phyloP scores from a whole-genome alignment of 2,888 invertebrate species.

The Calliphora vomitoria region DNA sequence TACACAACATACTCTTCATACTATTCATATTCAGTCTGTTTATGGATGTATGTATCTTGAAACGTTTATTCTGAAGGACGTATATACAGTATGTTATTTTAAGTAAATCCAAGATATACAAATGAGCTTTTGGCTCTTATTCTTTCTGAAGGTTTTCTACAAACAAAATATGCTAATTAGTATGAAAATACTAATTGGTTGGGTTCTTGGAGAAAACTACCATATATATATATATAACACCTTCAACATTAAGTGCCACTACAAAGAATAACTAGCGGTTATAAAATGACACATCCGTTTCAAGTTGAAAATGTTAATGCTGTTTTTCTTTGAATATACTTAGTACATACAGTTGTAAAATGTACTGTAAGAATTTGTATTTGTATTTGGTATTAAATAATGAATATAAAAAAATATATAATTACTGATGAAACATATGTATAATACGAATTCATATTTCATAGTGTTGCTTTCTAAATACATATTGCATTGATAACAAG shows the following conservation, averaged over 20 bases:
- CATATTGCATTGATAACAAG: too few species aligned
- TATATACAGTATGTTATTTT: constrained; percentile 26
- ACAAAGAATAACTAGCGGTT: constrained; percentile 53
- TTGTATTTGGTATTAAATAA: too few species aligned
- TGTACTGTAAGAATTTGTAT: too few species aligned
- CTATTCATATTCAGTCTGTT: neutral
- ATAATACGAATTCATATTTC: too few species aligned
- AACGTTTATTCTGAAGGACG: constrained; percentile 34
- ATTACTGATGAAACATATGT: too few species aligned
- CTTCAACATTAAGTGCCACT: constrained; percentile 59
- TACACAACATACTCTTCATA: constrained; percentile 1
- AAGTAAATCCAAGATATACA: constrained; percentile 34
- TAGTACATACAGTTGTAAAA: neutral
- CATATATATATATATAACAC: constrained; percentile 40
- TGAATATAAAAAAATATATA: too few species aligned
- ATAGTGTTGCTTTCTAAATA: too few species aligned
- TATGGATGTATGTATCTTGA: neutral
- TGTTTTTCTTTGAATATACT: neutral
- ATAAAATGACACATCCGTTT: constrained; percentile 65
- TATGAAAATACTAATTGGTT: constrained; percentile 69
- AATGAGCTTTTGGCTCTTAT: constrained; percentile 18
- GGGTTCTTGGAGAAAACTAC: constrained; percentile 64
- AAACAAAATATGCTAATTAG: constrained; percentile 69
- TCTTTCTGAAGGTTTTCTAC: neutral
- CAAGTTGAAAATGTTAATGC: constrained; percentile 19